phyloP scores from a whole-genome alignment of 2,113 vertebrate species.

The Ranitomeya imitator region DNA sequence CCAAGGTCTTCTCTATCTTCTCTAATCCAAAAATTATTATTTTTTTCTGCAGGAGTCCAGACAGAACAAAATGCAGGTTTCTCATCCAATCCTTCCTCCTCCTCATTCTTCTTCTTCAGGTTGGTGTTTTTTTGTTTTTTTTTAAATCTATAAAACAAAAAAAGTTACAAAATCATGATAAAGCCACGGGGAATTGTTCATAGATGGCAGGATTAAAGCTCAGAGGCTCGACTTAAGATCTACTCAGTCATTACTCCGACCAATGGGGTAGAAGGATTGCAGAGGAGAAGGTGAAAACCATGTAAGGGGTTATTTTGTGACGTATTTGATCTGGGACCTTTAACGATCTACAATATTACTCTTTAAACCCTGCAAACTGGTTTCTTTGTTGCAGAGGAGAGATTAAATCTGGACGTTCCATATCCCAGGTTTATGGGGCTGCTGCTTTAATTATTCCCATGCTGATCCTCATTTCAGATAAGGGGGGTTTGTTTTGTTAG shows the following conservation, averaged over 20 bases:
- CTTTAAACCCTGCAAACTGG: constrained; percentile 1
- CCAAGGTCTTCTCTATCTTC: not conserved
- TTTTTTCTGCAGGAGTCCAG: constrained; percentile 73
- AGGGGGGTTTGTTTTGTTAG: not conserved
- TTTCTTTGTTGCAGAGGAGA: constrained; percentile 8
- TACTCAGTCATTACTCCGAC: constrained; percentile 63
- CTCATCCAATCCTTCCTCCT: constrained; percentile 68
- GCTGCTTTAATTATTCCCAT: constrained; percentile 14
- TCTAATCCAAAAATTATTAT: not conserved
- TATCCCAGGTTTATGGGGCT: constrained; percentile 16
- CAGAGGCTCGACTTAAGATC: constrained; percentile 60
- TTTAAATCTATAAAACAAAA: not conserved
- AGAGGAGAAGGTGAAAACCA: constrained; percentile 60
- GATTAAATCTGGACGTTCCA: constrained; percentile 11
- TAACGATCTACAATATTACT: not conserved
- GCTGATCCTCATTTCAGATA: not conserved
- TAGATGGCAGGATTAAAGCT: constrained; percentile 50
- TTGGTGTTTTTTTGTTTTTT: constrained; percentile 68
- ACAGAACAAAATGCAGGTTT: constrained; percentile 66
- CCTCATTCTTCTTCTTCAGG: constrained; percentile 65
- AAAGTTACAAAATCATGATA: not conserved
- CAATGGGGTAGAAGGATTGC: constrained; percentile 66
- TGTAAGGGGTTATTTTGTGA: constrained; percentile 48
- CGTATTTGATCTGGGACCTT: not conserved
- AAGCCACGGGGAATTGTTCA: constrained; percentile 44